A percentile compares a stretch with the other conserved stretches of the same genome.
Conservation (phyloP, 2,113 vertebrate genomes). For the Eclectus roratus region DNA sequence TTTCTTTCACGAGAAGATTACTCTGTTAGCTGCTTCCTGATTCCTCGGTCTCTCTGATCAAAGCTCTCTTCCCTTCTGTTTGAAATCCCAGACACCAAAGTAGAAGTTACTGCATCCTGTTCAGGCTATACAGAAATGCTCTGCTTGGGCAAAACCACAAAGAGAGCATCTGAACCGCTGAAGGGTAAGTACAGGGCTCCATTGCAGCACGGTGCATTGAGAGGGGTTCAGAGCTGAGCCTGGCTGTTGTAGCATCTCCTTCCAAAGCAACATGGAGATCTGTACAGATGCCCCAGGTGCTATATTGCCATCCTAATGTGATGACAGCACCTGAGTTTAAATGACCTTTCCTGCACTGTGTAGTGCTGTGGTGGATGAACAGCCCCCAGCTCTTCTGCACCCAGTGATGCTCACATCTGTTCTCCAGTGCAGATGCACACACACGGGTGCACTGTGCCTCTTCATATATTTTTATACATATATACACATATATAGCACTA, state of each 20-base stretch:
- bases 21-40: background rate
- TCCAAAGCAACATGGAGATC: background rate
- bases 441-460: too few relatives aligned
- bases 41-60: background rate
- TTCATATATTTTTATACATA: background rate
- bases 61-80: background rate
- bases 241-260: rapidly evolving
- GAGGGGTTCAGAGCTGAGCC: background rate
- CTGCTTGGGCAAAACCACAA: background rate
- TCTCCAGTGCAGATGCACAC: background rate
- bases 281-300: background rate
- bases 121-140: background rate
- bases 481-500: background rate
- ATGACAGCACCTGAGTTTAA: background rate
- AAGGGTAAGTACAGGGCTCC: background rate
- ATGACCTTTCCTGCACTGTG: background rate
- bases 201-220: rapidly evolving
- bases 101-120: background rate
- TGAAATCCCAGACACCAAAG: background rate
- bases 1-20: rapidly evolving
- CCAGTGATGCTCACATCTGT: rapidly evolving
- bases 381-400: too few relatives aligned
- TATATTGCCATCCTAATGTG: background rate
- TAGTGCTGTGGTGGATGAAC: background rate
- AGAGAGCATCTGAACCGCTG: background rate